Evolutionary conservation across 2,888 invertebrate species (phyloP).

Genomic region (Oeneis ivallda): DNA sequence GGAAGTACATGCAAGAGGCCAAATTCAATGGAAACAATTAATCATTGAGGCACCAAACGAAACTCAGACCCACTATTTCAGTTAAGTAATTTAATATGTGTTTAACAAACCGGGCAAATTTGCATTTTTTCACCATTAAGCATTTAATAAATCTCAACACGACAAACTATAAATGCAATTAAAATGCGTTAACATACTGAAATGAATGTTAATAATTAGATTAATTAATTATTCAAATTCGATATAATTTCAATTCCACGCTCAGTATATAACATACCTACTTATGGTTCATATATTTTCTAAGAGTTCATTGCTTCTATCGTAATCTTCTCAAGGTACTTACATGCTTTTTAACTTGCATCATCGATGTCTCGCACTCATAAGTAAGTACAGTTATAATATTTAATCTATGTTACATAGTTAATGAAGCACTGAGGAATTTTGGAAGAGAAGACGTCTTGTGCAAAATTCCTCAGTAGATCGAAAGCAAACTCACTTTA

Average conservation of each 20-base stretch:
- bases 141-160: not conserved
- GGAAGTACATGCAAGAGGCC: too few species aligned
- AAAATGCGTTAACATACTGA: not conserved
- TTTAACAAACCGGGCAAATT: not conserved
- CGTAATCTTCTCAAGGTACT: too few species aligned
- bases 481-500: too few species aligned
- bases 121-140: not conserved
- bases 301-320: not conserved
- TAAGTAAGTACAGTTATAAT: too few species aligned
- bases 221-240: constrained; percentile 3
- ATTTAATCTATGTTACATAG: too few species aligned
- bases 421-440: too few species aligned
- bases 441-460: too few species aligned
- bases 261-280: not conserved
- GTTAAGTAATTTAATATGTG: not conserved
- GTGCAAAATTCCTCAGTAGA: too few species aligned
- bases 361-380: too few species aligned
- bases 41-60: not conserved
- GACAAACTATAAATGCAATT: not conserved
- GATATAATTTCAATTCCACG: not conserved
- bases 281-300: not conserved
- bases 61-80: not conserved
- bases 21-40: not conserved
- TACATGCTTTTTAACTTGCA: too few species aligned
- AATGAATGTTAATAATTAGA: not conserved